A percentile compares a stretch with the other conserved stretches of the same genome.
Conservation (phyloP, 1,140 invertebrate genomes). For the Ylistrum balloti region DNA sequence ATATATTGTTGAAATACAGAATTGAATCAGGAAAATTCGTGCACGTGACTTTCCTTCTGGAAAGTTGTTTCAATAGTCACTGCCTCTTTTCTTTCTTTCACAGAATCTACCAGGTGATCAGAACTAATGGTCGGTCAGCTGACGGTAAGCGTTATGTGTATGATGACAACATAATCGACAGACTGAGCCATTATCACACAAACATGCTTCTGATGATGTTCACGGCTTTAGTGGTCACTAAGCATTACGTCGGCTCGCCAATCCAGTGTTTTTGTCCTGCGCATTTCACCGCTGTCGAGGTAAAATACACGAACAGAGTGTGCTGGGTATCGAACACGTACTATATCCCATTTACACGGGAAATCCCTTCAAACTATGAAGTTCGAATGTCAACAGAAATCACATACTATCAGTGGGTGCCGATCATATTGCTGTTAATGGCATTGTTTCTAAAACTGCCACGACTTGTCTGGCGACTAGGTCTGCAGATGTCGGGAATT, state of each 20-base stretch:
- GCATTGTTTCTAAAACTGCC: slow-evolving; percentile 82
- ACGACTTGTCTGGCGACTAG: slow-evolving; percentile 78
- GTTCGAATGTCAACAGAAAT: slow-evolving; percentile 63
- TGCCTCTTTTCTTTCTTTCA: not conserved
- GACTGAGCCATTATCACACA: slow-evolving; percentile 17
- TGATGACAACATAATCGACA: slow-evolving; percentile 42
- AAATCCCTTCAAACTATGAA: slow-evolving; percentile 54
- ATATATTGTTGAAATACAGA: too few relatives aligned
- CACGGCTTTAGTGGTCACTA: not conserved
- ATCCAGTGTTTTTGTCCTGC: slow-evolving; percentile 42
- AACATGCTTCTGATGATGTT: slow-evolving; percentile 39
- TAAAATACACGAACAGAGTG: not conserved
- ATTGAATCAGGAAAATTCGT: too few relatives aligned
- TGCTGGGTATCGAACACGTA: slow-evolving; percentile 47
- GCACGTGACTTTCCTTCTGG: too few relatives aligned
- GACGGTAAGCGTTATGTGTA: slow-evolving; percentile 43
- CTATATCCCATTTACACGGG: not conserved
- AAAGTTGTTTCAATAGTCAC: not conserved
- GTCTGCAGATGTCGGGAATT: slow-evolving; percentile 50
- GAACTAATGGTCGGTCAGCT: not conserved
- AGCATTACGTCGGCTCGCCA: not conserved
- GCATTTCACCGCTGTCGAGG: not conserved
- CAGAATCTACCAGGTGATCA: slow-evolving; percentile 6
- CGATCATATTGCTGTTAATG: slow-evolving; percentile 82
- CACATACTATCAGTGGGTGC: slow-evolving; percentile 83